Base-by-base conservation (phyloP, 2,797 vertebrate species). In the Chaenodraco wilsoni region DNA sequence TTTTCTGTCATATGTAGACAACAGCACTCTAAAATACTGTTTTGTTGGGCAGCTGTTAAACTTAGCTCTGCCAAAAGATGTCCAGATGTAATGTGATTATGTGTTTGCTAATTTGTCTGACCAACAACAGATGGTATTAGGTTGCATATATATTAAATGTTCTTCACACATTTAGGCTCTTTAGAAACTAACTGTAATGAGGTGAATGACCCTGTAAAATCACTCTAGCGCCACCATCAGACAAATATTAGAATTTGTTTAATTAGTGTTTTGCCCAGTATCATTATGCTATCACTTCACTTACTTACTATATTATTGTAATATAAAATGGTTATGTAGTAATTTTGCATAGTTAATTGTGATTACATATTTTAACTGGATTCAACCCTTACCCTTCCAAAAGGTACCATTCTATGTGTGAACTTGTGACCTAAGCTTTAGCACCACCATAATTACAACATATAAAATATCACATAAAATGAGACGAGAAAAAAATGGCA, bases 191-290 rank as follows among this genome's bases (percentile, higher is more conserved):
- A 4, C 21, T 40, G 37, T 44, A 51, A 45, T 44, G 14, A 37
- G 5, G 68, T 48, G 50, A 1, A 46, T 55, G 27, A 66, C 44
- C 55, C 17, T 57, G 23, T 72, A 59, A 52, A 16, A 2, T 72
- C 64, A 27, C 41, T 69, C 1, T 72, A 65, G 69, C 21, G 21
- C 61, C 64, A 74, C 60, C 66, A 77, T 66, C 33, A 63, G 65
- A 57, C 13, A 41, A 61, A 45, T 2, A 46, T 57, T 19, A 37
- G 0, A 48, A 46, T 46, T 33, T 6, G 51, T 51, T 33, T 14
- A 51, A 27, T 4, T 1, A 37, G 2, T 49, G 4, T 10, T 2
- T 57, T 9, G 23, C 3, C 12, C 9, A 43, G 15, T 50, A 3
- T 21, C 1, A 9, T n/a, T 40, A 37, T 9, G 33, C 33, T 37